Base-by-base conservation (phyloP, 2,113 vertebrate genomes). In the Tupaia chinensis region DNA sequence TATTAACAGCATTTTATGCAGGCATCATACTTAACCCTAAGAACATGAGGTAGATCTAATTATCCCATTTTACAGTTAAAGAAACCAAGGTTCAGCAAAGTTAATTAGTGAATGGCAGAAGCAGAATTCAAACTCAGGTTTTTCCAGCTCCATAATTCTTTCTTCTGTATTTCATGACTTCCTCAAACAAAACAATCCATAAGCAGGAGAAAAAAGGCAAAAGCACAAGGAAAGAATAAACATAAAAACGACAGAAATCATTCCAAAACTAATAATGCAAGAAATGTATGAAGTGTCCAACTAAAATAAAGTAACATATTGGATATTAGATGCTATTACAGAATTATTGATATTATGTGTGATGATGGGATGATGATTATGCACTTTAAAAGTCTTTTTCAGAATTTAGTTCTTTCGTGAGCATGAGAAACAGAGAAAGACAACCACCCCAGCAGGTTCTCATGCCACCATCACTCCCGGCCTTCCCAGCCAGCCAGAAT, bases 71-170 rank as follows among this genome's bases (percentile, higher is more conserved):
- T 95, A 95, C 73, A 92, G 68, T 88, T 69, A n/a, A 95, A 54
- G 72, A 97, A 97, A 95, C 58, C 61, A 96, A 92, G n/a, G 89
- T 34, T 95, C 79, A 87, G 87, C 29, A 92, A 97, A 93, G 84
- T 89, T 94, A 92, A 63, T 94, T 87, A 95, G 61, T 95, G 53
- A 96, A 94, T 82, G 54, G 85, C 73, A 96, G 85, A 89, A 95
- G 60, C 16, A 95, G 78, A 23, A 94, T 78, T 89, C 79, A 97
- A 95, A 95, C 53, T 68, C 80, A 96, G n/a, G 53, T 94, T 22
- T 95, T 95, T 92, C 78, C n/a, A 97, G 58, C 60, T 92, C n/a
- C 83, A 34, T 82, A 91, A 95, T 92, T 90, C 44, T 65, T 96
- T 89, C 78, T 92, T 90, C 90, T 92, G 23, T 79, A 86, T 92